These are phyloP conservation scores for Dromaius novaehollandiae DNA, from an alignment of 2,113 vertebrate species.

Conservation along the genomic window DNA sequence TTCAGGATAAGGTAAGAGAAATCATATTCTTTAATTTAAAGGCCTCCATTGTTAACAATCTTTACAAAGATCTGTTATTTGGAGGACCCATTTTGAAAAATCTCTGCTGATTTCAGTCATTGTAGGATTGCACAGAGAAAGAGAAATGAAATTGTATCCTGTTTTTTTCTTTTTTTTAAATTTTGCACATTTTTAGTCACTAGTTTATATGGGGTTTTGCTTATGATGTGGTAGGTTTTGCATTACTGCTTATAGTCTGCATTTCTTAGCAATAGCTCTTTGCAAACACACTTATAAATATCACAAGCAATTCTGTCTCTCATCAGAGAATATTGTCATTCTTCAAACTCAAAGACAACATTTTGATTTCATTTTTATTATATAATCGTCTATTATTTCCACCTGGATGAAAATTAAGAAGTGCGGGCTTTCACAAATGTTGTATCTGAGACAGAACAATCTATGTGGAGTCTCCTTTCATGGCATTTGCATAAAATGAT, in stretches of 20 bases:
- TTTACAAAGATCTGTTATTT: not conserved
- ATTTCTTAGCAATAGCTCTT: not conserved
- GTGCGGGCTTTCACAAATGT: conserved; percentile 25
- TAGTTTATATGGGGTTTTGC: not conserved
- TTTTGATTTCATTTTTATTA: conserved; percentile 13
- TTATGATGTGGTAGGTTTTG: not conserved
- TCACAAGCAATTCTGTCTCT: not conserved
- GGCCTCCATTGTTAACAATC: not conserved
- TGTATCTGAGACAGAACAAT: not conserved
- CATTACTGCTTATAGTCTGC: not conserved
- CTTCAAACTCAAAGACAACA: not conserved
- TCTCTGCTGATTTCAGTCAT: not conserved
- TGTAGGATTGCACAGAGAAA: not conserved
- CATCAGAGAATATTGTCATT: not conserved
- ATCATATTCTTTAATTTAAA: not conserved
- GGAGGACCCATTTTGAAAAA: not conserved
- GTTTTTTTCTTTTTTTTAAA: not conserved
- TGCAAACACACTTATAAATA: not conserved
- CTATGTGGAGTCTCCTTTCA: not conserved
- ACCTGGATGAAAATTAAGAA: conserved; percentile 5
- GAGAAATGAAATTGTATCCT: not conserved
- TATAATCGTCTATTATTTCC: not conserved
- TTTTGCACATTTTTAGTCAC: not conserved
- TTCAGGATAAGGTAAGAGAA: not conserved
- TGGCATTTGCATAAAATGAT: conserved; percentile 51